These are phyloP conservation scores for Tipula confusa DNA, from an alignment of 2,888 invertebrate genomes.

Conservation along the genomic window DNA sequence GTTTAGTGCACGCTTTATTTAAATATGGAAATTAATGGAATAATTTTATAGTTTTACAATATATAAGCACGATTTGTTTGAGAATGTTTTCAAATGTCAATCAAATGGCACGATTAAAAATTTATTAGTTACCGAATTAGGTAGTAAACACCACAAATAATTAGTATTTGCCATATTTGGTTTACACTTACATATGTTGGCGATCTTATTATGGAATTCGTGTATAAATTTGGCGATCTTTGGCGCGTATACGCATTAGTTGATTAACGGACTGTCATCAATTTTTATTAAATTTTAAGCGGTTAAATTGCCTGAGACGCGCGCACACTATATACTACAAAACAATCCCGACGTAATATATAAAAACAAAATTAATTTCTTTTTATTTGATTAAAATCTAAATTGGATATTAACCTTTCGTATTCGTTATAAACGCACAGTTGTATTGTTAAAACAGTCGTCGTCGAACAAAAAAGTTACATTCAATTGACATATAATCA, in stretches of 20 bases:
- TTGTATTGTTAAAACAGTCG: not conserved
- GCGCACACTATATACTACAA: not conserved
- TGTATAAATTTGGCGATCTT: not conserved
- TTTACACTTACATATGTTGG: not conserved
- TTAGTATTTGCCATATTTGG: not conserved
- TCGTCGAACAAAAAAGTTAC: not conserved
- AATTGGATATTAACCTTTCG: slow-evolving; percentile 3
- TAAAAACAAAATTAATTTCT: not conserved
- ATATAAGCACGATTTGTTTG: not conserved
- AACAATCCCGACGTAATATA: not conserved
- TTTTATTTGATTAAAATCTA: slow-evolving; percentile 20
- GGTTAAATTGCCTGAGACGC: not conserved
- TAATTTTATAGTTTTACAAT: not conserved
- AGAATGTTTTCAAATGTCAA: not conserved
- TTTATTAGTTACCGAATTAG: not conserved
- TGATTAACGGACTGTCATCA: not conserved
- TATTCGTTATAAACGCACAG: not conserved
- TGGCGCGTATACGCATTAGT: not conserved
- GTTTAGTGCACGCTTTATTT: too few relatives aligned
- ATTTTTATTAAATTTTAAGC: not conserved
- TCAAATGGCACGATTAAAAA: not conserved
- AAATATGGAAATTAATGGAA: not conserved
- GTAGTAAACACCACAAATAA: not conserved
- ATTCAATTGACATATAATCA: slow-evolving; percentile 20
- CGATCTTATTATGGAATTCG: not conserved